Evolutionary conservation across 2,797 vertebrate species (phyloP).

Genomic region (Prunella strophiata): DNA sequence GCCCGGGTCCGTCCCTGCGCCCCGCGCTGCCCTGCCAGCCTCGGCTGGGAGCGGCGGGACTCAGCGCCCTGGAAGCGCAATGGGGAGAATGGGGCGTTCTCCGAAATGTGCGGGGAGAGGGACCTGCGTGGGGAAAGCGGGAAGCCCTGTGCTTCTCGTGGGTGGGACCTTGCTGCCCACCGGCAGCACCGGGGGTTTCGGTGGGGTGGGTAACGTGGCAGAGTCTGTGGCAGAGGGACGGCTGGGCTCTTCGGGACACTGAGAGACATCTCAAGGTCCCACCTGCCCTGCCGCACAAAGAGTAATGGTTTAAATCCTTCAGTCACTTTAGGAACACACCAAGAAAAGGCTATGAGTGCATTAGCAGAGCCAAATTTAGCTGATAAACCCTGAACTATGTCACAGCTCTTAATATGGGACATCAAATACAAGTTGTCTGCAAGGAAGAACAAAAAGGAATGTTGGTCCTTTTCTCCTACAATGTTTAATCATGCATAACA

Average conservation of each 20-base stretch:
- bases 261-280: not conserved
- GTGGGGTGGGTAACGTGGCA: not conserved
- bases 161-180: not conserved
- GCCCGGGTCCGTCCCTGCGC: not conserved
- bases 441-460: not conserved
- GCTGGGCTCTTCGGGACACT: not conserved
- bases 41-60: not conserved
- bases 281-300: not conserved
- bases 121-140: not conserved
- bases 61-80: not conserved
- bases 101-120: not conserved
- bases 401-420: not conserved
- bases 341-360: not conserved
- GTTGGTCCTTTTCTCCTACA: not conserved
- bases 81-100: not conserved
- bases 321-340: fast-evolving
- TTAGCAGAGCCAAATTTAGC: not conserved
- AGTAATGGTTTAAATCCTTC: not conserved
- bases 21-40: no score
- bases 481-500: fast-evolving
- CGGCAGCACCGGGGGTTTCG: not conserved
- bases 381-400: not conserved
- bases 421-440: not conserved
- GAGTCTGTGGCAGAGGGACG: not conserved
- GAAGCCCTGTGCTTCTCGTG: not conserved